phyloP scores from a whole-genome alignment of 2,113 vertebrate genomes.

The Odontophorus gujanensis region DNA sequence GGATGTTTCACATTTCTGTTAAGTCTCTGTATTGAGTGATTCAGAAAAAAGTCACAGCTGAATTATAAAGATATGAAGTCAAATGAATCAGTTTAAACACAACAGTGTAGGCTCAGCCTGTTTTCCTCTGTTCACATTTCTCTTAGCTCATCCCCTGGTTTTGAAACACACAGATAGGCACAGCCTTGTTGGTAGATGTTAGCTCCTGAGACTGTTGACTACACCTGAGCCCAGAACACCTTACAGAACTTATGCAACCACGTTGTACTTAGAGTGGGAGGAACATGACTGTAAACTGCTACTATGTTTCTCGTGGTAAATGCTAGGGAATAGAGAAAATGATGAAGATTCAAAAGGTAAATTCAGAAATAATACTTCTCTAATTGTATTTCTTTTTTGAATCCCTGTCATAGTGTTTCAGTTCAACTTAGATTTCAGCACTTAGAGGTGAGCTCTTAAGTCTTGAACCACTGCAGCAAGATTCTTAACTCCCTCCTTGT shows the following conservation, averaged over 20 bases:
- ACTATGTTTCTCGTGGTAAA: background rate
- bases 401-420: background rate
- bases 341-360: background rate
- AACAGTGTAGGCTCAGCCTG: background rate
- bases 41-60: background rate
- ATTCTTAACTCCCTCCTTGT: background rate
- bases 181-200: background rate
- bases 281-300: constrained; percentile 1
- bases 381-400: background rate
- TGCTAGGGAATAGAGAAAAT: background rate
- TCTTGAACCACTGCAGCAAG: background rate
- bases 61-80: accelerated
- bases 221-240: background rate
- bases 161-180: background rate
- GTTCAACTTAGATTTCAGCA: background rate
- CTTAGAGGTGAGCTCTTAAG: accelerated
- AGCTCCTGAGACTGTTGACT: background rate
- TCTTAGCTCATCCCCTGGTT: background rate
- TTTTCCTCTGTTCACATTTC: background rate
- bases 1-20: background rate
- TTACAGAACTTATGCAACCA: background rate
- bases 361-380: background rate
- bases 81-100: background rate
- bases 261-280: background rate
- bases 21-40: background rate